Evolutionary conservation across 2,888 invertebrate species (phyloP).

Genomic region (Neoascia interrupta): DNA sequence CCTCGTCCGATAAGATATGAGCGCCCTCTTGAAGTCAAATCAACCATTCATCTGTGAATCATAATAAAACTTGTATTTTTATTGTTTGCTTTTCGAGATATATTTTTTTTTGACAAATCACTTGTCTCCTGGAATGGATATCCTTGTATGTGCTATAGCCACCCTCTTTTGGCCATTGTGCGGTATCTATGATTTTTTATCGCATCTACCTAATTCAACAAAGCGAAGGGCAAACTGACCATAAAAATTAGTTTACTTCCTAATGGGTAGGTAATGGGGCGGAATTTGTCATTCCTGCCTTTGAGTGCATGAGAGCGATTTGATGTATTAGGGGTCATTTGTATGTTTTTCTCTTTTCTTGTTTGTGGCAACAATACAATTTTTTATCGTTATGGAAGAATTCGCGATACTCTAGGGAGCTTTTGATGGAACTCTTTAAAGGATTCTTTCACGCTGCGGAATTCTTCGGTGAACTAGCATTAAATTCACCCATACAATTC

Average conservation of each 20-base stretch:
- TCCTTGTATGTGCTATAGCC: too few relatives aligned
- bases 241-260: slow-evolving; percentile 76
- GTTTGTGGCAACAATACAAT: too few relatives aligned
- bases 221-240: slow-evolving; percentile 74
- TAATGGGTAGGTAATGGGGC: slow-evolving; percentile 70
- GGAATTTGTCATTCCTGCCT: slow-evolving; percentile 67
- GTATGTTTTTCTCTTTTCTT: slow-evolving; percentile 33
- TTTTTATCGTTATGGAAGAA: neutral
- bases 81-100: slow-evolving; percentile 14
- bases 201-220: slow-evolving; percentile 61
- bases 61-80: slow-evolving; percentile 63
- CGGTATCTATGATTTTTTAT: slow-evolving; percentile 52
- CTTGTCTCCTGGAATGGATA: slow-evolving; percentile 9
- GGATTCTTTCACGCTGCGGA: too few relatives aligned
- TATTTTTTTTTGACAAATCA: slow-evolving; percentile 62
- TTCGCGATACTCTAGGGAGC: too few relatives aligned
- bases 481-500: too few relatives aligned
- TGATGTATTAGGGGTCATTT: slow-evolving; percentile 59
- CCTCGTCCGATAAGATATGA: slow-evolving; percentile 51
- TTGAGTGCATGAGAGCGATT: slow-evolving; percentile 42
- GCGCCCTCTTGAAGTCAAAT: slow-evolving; percentile 42
- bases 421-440: too few relatives aligned
- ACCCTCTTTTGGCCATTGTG: slow-evolving; percentile 11
- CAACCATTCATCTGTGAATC: slow-evolving; percentile 69
- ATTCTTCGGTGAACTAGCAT: too few relatives aligned